phyloP scores from a whole-genome alignment of 2,797 vertebrate genomes.

The Xerus rutilus region DNA sequence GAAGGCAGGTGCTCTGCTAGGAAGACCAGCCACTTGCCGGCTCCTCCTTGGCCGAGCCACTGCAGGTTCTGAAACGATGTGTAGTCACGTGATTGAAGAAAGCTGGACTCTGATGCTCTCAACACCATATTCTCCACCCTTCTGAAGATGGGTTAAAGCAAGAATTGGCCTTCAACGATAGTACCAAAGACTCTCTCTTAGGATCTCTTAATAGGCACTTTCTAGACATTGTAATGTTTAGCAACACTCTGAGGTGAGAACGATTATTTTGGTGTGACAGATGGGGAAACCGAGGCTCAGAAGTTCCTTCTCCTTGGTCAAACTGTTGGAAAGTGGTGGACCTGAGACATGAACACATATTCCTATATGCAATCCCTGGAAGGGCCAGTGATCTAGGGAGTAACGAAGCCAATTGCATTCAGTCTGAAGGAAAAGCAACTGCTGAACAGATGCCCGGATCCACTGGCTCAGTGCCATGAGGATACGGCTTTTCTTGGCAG shows the following conservation, averaged over 20 bases:
- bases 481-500: slow-evolving; percentile 67
- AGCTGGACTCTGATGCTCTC: neutral
- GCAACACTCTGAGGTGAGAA: neutral
- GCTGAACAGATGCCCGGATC: slow-evolving; percentile 61
- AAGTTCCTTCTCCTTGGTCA: neutral
- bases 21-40: neutral
- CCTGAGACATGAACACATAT: neutral
- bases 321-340: neutral
- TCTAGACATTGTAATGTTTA: neutral
- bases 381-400: neutral
- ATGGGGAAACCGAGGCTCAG: neutral
- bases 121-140: accelerated
- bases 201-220: neutral
- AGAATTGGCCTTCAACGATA: neutral
- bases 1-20: slow-evolving; percentile 4
- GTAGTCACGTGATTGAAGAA: neutral
- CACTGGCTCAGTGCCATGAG: neutral
- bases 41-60: neutral
- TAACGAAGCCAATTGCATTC: neutral
- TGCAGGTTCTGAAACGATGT: neutral
- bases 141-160: neutral
- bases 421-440: neutral
- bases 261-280: neutral
- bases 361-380: neutral
- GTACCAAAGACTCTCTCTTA: neutral